phyloP scores from a whole-genome alignment of 2,113 vertebrate genomes.

The Labeo catla region DNA sequence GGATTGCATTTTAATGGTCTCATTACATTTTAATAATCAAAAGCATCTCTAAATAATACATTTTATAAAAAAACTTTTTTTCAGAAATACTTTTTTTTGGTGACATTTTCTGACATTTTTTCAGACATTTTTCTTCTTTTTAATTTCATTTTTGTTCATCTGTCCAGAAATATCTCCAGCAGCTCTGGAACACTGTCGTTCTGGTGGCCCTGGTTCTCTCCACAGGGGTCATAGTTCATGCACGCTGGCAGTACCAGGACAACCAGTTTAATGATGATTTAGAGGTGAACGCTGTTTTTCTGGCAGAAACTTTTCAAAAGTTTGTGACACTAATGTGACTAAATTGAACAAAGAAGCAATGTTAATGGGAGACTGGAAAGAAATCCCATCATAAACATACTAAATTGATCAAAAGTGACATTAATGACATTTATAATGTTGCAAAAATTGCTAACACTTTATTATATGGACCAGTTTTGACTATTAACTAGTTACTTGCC shows the following conservation, averaged over 20 bases:
- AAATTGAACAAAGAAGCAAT: background rate
- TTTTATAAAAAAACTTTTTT: too few species aligned
- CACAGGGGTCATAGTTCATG: conserved; percentile 90
- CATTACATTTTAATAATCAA: too few species aligned
- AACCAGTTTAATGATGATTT: conserved; percentile 73
- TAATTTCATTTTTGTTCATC: background rate
- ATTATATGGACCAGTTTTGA: too few species aligned
- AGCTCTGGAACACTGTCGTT: conserved; percentile 94
- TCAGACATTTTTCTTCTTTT: background rate
- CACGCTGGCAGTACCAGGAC: conserved; percentile 85
- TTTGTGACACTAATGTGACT: background rate
- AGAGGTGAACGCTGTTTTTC: conserved; percentile 68
- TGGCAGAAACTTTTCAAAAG: background rate
- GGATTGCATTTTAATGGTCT: too few species aligned
- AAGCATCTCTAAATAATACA: too few species aligned
- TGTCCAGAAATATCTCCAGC: conserved; percentile 89
- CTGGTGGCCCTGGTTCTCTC: conserved; percentile 89
- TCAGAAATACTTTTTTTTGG: too few species aligned
- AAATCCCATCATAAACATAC: background rate
- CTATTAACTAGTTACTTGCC: too few species aligned
- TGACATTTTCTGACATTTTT: too few species aligned
- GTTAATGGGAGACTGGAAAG: background rate
- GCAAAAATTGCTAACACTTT: too few species aligned
- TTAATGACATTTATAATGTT: background rate
- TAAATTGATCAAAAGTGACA: background rate